Evolutionary conservation across 1,140 invertebrate species (phyloP), one percentile per base, ranked within the genome.

Genomic region (Mycetomoellerius zeteki): DNA sequence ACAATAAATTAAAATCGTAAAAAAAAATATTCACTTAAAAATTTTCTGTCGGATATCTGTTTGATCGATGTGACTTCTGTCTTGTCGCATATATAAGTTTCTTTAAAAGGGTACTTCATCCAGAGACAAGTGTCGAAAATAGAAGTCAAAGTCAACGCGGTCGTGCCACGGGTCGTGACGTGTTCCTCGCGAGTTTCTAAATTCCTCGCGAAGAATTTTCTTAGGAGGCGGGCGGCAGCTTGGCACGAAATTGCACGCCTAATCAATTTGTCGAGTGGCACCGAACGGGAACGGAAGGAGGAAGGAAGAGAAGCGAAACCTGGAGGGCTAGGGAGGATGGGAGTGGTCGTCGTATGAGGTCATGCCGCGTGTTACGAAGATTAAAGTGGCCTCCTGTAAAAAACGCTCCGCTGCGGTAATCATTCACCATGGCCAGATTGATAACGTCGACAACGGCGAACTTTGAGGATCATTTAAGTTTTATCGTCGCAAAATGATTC

Each of bases 241-340:
- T 56, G 78, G 56, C 71, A 54, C 30, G 50, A 78, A 85, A 85
- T 54, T 54, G 82, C 73, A 85, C 58, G 60, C 16, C 82, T 85
- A 78, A 85, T 85, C 82, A 85, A 85, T 85, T 85, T 78, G 82
- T 85, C 82, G 82, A 78, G 82, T 27, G 14, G 21, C 37, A 33
- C 56, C 21, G 47, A 65, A 85, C 19, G 27, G 19, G 65, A 19
- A 82, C n/a, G 30, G n/a, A n/a, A 50, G 75, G 24, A 14, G 52
- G 27, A 54, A 43, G 77, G 33, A 21, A 27, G n/a, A 6, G 43
- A 19, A 52, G 19, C 54, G 33, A n/a, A 65, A 33, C n/a, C 73
- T 43, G 47, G 58, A 85, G 30, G 60, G 82, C 33, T 37, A 64
- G 19, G 12, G 16, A 85, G 47, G 73, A 78, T 85, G 60, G 82